phyloP scores from a whole-genome alignment of 2,113 vertebrate genomes.

The Zootoca vivipara region DNA sequence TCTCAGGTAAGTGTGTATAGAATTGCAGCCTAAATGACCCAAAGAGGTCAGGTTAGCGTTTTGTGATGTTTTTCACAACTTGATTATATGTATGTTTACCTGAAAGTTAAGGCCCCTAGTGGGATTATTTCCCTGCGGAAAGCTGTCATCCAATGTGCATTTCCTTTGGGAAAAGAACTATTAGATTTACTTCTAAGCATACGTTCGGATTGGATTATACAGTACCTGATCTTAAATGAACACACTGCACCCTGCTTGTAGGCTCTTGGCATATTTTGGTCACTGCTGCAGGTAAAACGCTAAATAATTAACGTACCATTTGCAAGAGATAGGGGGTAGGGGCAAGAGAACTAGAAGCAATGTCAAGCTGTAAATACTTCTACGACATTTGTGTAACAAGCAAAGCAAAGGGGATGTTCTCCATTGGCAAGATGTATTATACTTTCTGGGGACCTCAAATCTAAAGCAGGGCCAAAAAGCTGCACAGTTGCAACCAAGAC shows the following conservation, averaged over 20 bases:
- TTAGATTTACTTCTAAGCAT: not conserved
- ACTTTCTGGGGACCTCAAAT: not conserved
- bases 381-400: not conserved
- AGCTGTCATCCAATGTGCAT: not conserved
- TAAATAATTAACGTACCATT: constrained; percentile 27
- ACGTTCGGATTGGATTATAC: not conserved
- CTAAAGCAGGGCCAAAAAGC: not conserved
- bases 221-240: not conserved
- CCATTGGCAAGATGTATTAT: not conserved
- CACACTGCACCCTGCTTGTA: not conserved
- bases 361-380: not conserved
- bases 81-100: not conserved
- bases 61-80: not conserved
- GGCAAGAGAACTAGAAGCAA: not conserved
- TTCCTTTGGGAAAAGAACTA: not conserved
- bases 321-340: constrained; percentile 8
- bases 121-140: not conserved
- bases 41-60: not conserved
- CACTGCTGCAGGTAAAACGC: not conserved
- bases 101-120: not conserved
- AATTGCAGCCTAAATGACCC: not conserved
- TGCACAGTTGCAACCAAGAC: not conserved
- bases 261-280: not conserved
- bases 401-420: not conserved
- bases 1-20: not conserved